phyloP scores from a whole-genome alignment of 2,888 invertebrate genomes.

The Ormyrus thymus region DNA sequence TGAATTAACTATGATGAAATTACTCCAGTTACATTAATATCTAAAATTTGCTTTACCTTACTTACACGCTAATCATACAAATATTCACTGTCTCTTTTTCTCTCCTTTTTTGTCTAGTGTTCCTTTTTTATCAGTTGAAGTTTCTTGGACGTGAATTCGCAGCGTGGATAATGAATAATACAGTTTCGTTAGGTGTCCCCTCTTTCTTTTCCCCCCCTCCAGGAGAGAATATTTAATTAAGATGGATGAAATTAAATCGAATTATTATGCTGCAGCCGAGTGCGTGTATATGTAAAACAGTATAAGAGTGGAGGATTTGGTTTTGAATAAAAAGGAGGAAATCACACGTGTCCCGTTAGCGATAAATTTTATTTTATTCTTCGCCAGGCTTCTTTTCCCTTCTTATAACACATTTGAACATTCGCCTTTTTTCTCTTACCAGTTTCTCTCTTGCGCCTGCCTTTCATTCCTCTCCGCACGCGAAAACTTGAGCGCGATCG shows the following conservation, averaged over 20 bases:
- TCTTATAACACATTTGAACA: slow-evolving; percentile 18
- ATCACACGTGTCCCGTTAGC: slow-evolving; percentile 10
- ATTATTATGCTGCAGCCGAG: slow-evolving; percentile 41
- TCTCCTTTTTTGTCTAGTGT: slow-evolving; percentile 29
- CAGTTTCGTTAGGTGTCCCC: slow-evolving; percentile 19
- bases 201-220: slow-evolving; percentile 8
- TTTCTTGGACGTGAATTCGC: slow-evolving; percentile 19
- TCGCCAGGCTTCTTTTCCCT: slow-evolving; percentile 7
- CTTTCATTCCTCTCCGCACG: not conserved
- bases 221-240: slow-evolving; percentile 47
- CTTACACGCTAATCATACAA: slow-evolving; percentile 47
- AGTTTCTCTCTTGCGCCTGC: not conserved
- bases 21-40: slow-evolving; percentile 20
- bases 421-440: slow-evolving; percentile 2
- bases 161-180: slow-evolving; percentile 37
- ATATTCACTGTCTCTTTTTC: slow-evolving; percentile 42
- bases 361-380: slow-evolving; percentile 47
- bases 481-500: not conserved
- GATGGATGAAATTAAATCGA: slow-evolving; percentile 49
- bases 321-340: slow-evolving; percentile 34
- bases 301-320: not conserved
- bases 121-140: not conserved
- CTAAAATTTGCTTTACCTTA: slow-evolving; percentile 1
- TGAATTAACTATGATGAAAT: slow-evolving; percentile 39
- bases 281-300: slow-evolving; percentile 46